Evolutionary conservation across 2,888 invertebrate species (phyloP), one percentile per base, ranked within the genome.

Genomic region (Masnerella sp.): DNA sequence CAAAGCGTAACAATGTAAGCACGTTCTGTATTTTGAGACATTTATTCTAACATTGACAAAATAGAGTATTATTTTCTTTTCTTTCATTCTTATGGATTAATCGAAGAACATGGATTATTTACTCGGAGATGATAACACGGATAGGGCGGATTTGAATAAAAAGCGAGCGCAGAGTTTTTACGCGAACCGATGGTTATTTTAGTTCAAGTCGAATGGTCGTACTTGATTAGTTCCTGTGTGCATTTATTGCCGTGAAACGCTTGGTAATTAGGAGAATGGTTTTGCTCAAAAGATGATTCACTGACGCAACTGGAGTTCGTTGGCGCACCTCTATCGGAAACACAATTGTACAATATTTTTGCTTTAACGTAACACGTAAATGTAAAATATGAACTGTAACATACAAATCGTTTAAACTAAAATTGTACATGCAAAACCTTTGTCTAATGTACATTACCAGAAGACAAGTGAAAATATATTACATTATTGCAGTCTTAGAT

Each of bases 371-470:
- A 9, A 22, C 47, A 14, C 40, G 38, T 38, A 38, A 25, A 28
- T 47, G 36, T 38, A 52, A 52, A 9, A 25, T 38, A 52, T 30
- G 45, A 17, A 45, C 25, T 45, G 34, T 59, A 59, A 34, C 15
- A 59, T 45, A 45, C 22, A 17, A 59, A 45, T 45, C 28, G 45
- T 58, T 14, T 20, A 56, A 11, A 18, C 7, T 58, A n/a, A 11
- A 43, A 59, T 5, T 59, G 45, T 45, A 59, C 15, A 58, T 43
- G 32, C 14, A 52, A 62, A 62, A 14, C 36, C 14, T 51, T 20
- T 15, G 15, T 62, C 20, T 40, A 30, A 43, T 52, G 52, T 62
- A 62, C 43, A 62, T 52, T 62, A 51, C 30, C 51, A 52, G 52
- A 42, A 32, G 32, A 22, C 22, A 59, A 59, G 9, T 59, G 18